phyloP scores from a whole-genome alignment of 2,888 invertebrate species.

The Polymixis lichenea region DNA sequence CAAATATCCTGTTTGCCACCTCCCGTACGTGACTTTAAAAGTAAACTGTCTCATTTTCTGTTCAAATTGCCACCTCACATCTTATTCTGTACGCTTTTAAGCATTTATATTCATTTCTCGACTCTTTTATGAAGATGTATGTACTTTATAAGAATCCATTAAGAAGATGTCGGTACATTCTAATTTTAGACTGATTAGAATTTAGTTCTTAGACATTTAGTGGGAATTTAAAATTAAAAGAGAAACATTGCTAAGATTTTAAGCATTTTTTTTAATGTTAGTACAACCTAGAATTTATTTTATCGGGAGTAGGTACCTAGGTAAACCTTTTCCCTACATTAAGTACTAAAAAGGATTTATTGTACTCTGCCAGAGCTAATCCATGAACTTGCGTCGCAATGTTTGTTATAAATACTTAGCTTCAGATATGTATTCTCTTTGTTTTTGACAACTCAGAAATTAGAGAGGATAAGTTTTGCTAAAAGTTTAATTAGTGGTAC shows the following conservation, averaged over 20 bases:
- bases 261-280: not conserved
- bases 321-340: not conserved
- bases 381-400: not conserved
- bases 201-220: conserved; percentile 54
- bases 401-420: not conserved
- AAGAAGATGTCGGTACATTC: conserved; percentile 75
- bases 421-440: not conserved
- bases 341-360: not conserved
- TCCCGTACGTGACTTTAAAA: conserved; percentile 84
- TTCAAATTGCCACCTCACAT: conserved; percentile 86
- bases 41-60: conserved; percentile 87
- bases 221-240: conserved; percentile 25
- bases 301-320: not conserved
- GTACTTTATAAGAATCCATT: conserved; percentile 77
- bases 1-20: conserved; percentile 67
- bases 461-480: not conserved
- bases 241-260: not conserved
- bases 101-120: conserved; percentile 87
- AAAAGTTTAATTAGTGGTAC: too few relatives aligned
- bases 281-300: not conserved
- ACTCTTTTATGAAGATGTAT: conserved; percentile 83
- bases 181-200: conserved; percentile 66
- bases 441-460: not conserved
- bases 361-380: not conserved
- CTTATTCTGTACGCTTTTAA: conserved; percentile 81